Percentiles rank a stretch among this genome's conserved stretches.
Conservation (phyloP, 2,888 invertebrate genomes). For the Lomographa bimaculata region DNA sequence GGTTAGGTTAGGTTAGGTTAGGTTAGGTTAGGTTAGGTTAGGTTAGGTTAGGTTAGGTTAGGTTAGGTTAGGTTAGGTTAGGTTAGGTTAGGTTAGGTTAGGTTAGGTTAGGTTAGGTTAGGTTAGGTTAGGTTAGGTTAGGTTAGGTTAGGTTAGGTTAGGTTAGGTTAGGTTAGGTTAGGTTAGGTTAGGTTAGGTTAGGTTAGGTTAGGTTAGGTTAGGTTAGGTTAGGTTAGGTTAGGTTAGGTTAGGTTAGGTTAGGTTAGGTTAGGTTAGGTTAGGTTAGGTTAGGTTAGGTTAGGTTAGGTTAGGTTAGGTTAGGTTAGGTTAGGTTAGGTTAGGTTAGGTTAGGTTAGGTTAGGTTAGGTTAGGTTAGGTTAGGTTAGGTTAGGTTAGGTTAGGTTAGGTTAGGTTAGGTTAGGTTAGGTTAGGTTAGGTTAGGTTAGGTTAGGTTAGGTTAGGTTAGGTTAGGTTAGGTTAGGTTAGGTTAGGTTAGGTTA, state of each 20-base stretch:
- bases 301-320: slow-evolving; percentile 24
- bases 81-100: slow-evolving; percentile 33
- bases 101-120: slow-evolving; percentile 34
- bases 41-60: slow-evolving; percentile 32
- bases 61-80: slow-evolving; percentile 31
- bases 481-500: slow-evolving; percentile 27
- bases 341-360: slow-evolving; percentile 27
- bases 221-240: slow-evolving; percentile 29
- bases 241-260: slow-evolving; percentile 27
- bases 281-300: slow-evolving; percentile 24
- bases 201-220: slow-evolving; percentile 30
- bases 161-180: slow-evolving; percentile 36
- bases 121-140: slow-evolving; percentile 34
- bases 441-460: slow-evolving; percentile 25
- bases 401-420: slow-evolving; percentile 24
- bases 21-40: slow-evolving; percentile 30
- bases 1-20: slow-evolving; percentile 31
- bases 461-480: slow-evolving; percentile 25
- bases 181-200: slow-evolving; percentile 35
- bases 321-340: slow-evolving; percentile 25
- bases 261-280: slow-evolving; percentile 24
- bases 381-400: slow-evolving; percentile 26
- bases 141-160: slow-evolving; percentile 35
- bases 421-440: slow-evolving; percentile 25
- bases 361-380: slow-evolving; percentile 27